These are phyloP conservation scores for Vespertilio murinus DNA, from an alignment of 2,797 vertebrate genomes.

Conservation along the genomic window DNA sequence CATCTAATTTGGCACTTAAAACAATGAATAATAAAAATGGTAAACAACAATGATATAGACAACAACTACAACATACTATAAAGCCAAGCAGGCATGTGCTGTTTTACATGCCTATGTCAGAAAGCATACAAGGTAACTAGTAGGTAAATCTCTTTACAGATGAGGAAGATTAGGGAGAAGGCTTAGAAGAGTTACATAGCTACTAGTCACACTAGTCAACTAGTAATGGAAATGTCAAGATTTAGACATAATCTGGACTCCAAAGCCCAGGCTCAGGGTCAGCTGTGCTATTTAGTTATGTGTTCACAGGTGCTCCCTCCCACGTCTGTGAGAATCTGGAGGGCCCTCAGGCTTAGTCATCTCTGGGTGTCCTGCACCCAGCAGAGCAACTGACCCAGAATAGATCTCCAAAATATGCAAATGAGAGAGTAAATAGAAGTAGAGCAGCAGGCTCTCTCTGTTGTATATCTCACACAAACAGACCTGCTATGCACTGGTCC, in stretches of 20 bases:
- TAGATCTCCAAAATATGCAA: not conserved
- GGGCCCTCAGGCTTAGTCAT: not conserved
- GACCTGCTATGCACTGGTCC: not conserved
- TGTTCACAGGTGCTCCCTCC: not conserved
- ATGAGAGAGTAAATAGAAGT: not conserved
- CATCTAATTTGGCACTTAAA: not conserved
- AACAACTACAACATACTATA: not conserved
- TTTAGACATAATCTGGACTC: not conserved
- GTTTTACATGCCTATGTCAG: not conserved
- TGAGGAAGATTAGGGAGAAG: constrained; percentile 24
- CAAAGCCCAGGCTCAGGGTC: not conserved
- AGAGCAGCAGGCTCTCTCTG: not conserved
- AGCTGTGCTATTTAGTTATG: not conserved
- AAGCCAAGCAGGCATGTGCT: not conserved
- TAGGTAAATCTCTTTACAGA: not conserved
- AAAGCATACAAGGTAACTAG: constrained; percentile 11
- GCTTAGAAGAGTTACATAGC: constrained; percentile 19
- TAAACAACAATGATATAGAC: not conserved
- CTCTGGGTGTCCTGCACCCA: not conserved
- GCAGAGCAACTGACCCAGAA: not conserved
- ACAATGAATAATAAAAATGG: not conserved
- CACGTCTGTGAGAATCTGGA: not conserved
- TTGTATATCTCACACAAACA: not conserved
- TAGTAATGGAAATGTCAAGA: constrained; percentile 12
- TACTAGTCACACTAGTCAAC: not conserved